Conservation (phyloP, 2,797 vertebrate species). For the Zalophus californianus region DNA sequence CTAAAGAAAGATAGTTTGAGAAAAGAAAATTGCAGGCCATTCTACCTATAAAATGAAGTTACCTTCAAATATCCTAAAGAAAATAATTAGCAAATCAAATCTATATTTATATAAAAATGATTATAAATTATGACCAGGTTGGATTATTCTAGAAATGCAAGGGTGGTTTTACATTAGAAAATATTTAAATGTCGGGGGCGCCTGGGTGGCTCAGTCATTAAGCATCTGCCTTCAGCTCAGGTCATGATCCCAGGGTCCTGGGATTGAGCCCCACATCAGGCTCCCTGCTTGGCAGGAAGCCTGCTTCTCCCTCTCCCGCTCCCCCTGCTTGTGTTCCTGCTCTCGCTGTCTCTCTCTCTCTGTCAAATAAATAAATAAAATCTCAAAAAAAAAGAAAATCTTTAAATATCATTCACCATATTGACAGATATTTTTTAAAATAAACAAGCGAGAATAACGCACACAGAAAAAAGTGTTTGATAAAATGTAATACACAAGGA, state of each 20-base stretch:
- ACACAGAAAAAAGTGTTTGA: background rate
- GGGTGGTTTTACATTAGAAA: background rate
- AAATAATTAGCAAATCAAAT: background rate
- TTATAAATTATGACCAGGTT: background rate
- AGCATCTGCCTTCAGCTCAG: too few species aligned
- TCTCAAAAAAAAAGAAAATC: background rate
- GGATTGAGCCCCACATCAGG: too few species aligned
- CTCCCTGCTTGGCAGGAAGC: too few species aligned
- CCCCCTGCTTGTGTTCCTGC: too few species aligned
- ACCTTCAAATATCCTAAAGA: conserved; percentile 9
- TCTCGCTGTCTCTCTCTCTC: too few species aligned
- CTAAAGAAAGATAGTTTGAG: background rate
- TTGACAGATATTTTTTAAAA: conserved; percentile 7
- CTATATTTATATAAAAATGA: background rate
- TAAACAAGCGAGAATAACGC: background rate
- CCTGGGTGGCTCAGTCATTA: too few species aligned
- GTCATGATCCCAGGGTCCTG: too few species aligned
- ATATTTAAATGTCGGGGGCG: background rate
- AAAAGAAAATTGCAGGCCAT: background rate
- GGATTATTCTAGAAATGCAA: background rate
- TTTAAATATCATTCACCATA: conserved; percentile 37
- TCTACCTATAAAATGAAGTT: background rate
- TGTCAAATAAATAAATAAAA: too few species aligned
- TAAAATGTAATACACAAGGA: background rate
- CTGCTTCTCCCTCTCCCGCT: too few species aligned